Conservation (phyloP, 2,888 invertebrate genomes). For the Lottia scabra region DNA sequence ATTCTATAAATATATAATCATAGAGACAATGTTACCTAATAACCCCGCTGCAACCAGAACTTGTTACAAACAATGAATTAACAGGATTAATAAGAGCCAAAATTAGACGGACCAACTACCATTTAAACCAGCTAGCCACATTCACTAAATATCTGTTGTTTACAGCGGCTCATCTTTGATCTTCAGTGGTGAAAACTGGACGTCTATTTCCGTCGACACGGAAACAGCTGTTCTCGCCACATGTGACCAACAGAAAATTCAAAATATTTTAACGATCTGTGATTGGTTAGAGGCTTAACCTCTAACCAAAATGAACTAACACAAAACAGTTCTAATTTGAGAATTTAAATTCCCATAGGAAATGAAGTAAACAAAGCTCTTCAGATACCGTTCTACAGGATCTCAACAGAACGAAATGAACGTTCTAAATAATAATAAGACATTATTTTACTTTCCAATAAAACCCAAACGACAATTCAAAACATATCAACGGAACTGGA, state of each 20-base stretch:
- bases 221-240: neutral
- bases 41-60: neutral
- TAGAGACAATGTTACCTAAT: neutral
- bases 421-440: no score
- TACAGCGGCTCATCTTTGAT: neutral
- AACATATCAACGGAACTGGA: no score
- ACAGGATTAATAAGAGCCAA: neutral
- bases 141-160: neutral
- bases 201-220: neutral
- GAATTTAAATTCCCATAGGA: no score
- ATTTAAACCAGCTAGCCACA: neutral
- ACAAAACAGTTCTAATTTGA: no score
- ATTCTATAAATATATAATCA: neutral
- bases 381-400: no score
- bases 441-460: no score
- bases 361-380: no score
- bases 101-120: neutral
- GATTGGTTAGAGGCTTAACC: no score
- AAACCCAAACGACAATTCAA: no score
- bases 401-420: no score
- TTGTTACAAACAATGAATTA: neutral
- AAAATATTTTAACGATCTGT: no score
- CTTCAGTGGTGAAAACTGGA: neutral
- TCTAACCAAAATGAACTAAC: no score
- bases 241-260: neutral